phyloP scores from a whole-genome alignment of 2,888 invertebrate genomes.

The Dichetophora obliterata region DNA sequence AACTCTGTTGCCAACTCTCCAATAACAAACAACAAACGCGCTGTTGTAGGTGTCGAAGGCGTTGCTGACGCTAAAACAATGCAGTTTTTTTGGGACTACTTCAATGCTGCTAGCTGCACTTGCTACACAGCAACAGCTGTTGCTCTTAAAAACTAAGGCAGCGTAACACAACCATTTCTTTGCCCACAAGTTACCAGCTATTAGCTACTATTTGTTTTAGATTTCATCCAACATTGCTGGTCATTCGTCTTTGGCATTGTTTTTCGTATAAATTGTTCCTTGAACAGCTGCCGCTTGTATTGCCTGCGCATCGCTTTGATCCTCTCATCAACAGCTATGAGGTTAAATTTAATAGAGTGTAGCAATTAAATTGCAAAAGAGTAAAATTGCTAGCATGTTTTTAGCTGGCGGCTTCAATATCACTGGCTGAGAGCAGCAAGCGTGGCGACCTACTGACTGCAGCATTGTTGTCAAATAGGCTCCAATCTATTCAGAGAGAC shows the following conservation, averaged over 20 bases:
- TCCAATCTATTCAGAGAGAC: too few relatives aligned
- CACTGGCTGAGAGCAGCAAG: not conserved
- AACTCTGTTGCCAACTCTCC: not conserved
- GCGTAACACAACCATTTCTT: not conserved
- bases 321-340: conserved; percentile 38
- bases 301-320: conserved; percentile 46
- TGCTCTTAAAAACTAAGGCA: not conserved
- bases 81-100: not conserved
- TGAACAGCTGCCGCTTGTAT: not conserved
- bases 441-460: conserved; percentile 16
- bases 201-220: not conserved
- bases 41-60: not conserved
- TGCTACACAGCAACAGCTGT: not conserved
- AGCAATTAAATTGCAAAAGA: conserved; percentile 42
- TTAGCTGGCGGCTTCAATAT: not conserved
- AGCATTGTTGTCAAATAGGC: not conserved
- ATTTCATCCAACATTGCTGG: not conserved
- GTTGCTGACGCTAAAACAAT: not conserved
- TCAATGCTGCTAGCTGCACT: not conserved
- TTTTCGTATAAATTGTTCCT: not conserved
- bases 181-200: not conserved
- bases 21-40: not conserved
- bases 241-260: not conserved
- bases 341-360: conserved; percentile 51
- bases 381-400: not conserved